phyloP scores from a whole-genome alignment of 2,113 vertebrate species.

The Entelurus aequoreus region DNA sequence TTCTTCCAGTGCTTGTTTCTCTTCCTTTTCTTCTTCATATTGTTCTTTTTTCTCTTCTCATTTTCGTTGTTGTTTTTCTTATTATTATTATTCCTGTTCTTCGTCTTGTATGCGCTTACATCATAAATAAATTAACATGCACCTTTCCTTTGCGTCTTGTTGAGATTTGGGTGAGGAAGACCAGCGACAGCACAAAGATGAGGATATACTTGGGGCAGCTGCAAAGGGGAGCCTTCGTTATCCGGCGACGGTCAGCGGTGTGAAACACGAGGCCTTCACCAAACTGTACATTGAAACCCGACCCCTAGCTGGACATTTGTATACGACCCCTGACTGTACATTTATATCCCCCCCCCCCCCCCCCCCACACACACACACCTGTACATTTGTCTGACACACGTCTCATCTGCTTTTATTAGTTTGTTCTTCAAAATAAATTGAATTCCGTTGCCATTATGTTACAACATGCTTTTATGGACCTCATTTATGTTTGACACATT shows the following conservation, averaged over 20 bases:
- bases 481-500: no score
- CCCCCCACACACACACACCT: not conserved
- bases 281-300: not conserved
- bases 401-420: not conserved
- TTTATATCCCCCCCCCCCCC: slow-evolving; percentile 12
- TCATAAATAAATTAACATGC: no score
- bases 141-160: not conserved
- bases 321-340: slow-evolving; percentile 15
- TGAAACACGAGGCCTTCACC: slow-evolving; percentile 49
- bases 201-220: slow-evolving; percentile 97
- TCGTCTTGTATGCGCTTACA: no score
- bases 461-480: no score
- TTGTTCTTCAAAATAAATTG: slow-evolving; percentile 17
- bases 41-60: no score
- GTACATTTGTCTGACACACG: not conserved
- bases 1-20: no score
- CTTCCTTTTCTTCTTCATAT: no score
- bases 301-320: slow-evolving; percentile 16
- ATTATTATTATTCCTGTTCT: no score
- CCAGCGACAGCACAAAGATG: slow-evolving; percentile 98
- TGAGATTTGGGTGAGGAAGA: slow-evolving; percentile 98
- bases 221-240: slow-evolving; percentile 92
- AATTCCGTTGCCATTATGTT: not conserved
- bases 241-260: slow-evolving; percentile 90
- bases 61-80: no score